These are phyloP conservation scores for Morpho helenor DNA, from an alignment of 2,888 invertebrate species.

Conservation along the genomic window DNA sequence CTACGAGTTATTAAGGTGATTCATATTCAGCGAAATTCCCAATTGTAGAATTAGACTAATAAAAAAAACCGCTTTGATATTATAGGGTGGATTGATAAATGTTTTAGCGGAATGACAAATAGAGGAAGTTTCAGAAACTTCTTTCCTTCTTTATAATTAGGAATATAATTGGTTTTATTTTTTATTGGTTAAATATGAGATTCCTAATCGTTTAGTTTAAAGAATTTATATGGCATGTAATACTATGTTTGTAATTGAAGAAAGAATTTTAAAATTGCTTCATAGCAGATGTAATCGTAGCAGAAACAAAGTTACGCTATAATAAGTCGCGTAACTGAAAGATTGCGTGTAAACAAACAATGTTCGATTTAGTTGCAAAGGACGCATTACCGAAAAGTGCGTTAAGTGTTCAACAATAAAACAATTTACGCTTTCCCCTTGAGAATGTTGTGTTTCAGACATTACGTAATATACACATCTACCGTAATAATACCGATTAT, in stretches of 20 bases:
- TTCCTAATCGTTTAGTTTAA: no score
- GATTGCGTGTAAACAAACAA: conserved; percentile 65
- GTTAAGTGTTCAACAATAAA: conserved; percentile 39
- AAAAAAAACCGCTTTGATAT: no score
- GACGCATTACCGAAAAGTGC: conserved; percentile 49
- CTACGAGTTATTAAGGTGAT: no score
- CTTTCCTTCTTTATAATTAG: no score
- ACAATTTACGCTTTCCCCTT: conserved; percentile 10
- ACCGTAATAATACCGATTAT: conserved; percentile 1
- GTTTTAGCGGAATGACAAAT: no score
- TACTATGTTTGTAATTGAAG: neutral
- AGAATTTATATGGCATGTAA: no score
- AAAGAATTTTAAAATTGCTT: conserved; percentile 35
- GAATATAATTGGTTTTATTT: no score
- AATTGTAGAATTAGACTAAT: no score
- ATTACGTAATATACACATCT: conserved; percentile 7
- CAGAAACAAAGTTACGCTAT: conserved; percentile 42
- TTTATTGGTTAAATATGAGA: no score
- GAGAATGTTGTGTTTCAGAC: conserved; percentile 13
- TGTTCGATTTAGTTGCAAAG: conserved; percentile 55
- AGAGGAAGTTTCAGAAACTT: no score
- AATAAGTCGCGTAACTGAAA: conserved; percentile 45
- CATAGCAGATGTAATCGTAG: conserved; percentile 45
- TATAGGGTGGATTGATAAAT: no score
- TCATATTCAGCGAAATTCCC: no score